A percentile compares a stretch with the other conserved stretches of the same genome.
These are phyloP conservation scores for Bolinopsis microptera DNA, from an alignment of 37 sponge, comb jelly and placozoan genomes.

Conservation along the genomic window DNA sequence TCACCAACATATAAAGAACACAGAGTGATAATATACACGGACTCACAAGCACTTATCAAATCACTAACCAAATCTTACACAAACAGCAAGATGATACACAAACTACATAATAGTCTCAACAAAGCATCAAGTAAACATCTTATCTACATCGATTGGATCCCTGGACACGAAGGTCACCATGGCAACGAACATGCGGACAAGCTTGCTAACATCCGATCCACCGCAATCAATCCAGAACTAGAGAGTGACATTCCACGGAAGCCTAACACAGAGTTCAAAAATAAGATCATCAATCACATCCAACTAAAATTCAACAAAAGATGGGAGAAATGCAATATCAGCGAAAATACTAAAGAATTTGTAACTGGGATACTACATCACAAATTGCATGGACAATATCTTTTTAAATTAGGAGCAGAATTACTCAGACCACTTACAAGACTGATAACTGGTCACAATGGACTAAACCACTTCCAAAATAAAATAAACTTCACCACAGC, in stretches of 20 bases:
- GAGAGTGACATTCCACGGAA: neutral
- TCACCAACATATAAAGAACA: neutral
- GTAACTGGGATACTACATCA: neutral
- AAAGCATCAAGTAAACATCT: neutral
- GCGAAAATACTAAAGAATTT: neutral
- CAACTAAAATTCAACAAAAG: neutral
- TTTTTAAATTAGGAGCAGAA: neutral
- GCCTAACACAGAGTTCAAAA: neutral
- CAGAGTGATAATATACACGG: neutral
- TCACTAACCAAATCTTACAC: neutral
- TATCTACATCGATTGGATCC: neutral
- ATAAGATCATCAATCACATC: neutral
- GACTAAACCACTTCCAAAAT: constrained; percentile 20
- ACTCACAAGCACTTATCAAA: neutral
- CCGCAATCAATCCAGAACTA: neutral
- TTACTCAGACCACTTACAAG: constrained; percentile 6
- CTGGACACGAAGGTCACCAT: neutral
- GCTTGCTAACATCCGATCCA: neutral
- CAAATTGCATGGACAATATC: neutral
- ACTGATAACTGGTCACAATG: constrained; percentile 34
- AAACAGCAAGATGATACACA: neutral
- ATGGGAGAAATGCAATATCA: neutral
- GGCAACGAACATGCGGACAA: neutral
- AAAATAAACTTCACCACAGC: constrained; percentile 22
- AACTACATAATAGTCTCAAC: neutral